Conservation (phyloP, 2,888 invertebrate genomes). For the Lomographa bimaculata region DNA sequence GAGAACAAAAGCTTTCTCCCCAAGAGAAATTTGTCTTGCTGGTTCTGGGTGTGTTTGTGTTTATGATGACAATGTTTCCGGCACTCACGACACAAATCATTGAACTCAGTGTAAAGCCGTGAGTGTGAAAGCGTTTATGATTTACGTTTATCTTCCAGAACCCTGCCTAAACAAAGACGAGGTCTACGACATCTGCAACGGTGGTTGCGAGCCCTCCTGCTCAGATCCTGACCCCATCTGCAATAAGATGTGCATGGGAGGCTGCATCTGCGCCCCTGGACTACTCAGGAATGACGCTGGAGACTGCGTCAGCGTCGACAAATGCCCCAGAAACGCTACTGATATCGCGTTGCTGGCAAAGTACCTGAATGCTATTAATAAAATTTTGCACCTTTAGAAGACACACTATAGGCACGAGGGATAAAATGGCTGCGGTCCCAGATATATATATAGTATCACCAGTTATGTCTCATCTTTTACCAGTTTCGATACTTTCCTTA, state of each 20-base stretch:
- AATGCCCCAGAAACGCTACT: conserved; percentile 58
- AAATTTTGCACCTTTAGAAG: conserved; percentile 46
- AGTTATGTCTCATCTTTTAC: too few relatives aligned
- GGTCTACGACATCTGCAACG: conserved; percentile 65
- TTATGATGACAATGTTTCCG: too few relatives aligned
- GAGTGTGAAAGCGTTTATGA: too few relatives aligned
- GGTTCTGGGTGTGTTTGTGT: too few relatives aligned
- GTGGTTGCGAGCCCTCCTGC: conserved; percentile 64
- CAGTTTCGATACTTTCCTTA: too few relatives aligned
- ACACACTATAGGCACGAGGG: neutral
- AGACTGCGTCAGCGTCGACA: conserved; percentile 61
- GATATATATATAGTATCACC: too few relatives aligned
- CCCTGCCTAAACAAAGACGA: conserved; percentile 66
- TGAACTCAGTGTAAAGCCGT: too few relatives aligned
- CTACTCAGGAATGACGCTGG: conserved; percentile 55
- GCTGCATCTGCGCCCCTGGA: conserved; percentile 67
- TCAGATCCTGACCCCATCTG: conserved; percentile 66
- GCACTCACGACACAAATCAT: too few relatives aligned
- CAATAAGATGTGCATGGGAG: conserved; percentile 57
- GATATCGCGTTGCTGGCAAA: conserved; percentile 49
- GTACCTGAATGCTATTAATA: conserved; percentile 64
- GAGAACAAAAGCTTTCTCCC: too few relatives aligned
- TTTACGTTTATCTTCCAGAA: conserved; percentile 54
- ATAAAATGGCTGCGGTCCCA: too few relatives aligned
- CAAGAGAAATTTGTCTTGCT: too few relatives aligned